Evolutionary conservation across 2,888 invertebrate genomes (phyloP).

Genomic region (Ichneumoninae sp.): DNA sequence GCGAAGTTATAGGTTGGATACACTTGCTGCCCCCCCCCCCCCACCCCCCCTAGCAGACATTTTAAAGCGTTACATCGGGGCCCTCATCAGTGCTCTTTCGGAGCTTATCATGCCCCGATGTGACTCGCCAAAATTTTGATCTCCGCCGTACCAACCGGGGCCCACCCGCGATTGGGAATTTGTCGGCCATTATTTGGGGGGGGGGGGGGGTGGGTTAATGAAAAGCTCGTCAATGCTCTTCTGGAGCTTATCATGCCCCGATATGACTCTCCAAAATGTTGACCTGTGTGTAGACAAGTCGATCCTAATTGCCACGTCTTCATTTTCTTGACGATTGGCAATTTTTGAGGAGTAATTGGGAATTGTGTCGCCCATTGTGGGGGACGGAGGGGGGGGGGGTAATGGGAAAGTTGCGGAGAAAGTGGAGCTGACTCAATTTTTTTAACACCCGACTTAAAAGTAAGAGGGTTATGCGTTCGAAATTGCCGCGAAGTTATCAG

Average conservation of each 20-base stretch:
- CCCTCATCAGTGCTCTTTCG: no score
- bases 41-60: no score
- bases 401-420: not conserved
- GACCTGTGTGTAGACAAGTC: conserved; percentile 73
- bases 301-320: conserved; percentile 35
- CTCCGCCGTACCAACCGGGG: not conserved
- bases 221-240: not conserved
- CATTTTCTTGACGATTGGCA: not conserved
- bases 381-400: not conserved
- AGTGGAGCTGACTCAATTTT: not conserved
- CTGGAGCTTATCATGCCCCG: no score
- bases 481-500: not conserved
- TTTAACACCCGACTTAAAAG: not conserved
- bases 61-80: no score
- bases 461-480: no score
- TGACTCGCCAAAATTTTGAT: not conserved
- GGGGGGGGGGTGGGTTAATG: not conserved
- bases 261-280: no score
- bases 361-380: conserved; percentile 32
- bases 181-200: conserved; percentile 21
- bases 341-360: not conserved
- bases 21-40: no score
- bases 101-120: no score
- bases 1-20: no score
- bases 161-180: not conserved